phyloP scores from a whole-genome alignment of 2,888 invertebrate genomes.

The Siphonodentalium dalli region DNA sequence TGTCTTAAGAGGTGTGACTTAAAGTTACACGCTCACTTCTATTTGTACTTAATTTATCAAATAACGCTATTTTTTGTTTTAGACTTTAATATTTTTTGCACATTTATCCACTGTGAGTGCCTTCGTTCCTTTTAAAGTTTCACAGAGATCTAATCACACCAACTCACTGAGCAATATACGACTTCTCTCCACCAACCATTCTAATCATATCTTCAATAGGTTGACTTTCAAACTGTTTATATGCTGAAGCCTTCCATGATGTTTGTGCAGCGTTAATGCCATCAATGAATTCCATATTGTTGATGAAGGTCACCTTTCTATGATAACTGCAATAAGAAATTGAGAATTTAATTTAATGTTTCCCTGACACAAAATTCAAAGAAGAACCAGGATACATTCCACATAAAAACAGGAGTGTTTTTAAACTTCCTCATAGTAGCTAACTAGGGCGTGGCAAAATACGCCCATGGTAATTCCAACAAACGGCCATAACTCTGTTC shows the following conservation, averaged over 20 bases:
- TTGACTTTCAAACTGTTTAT: slow-evolving; percentile 61
- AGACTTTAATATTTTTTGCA: background rate
- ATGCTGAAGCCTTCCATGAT: slow-evolving; percentile 65
- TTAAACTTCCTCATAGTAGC: too few relatives aligned
- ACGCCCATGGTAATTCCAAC: too few relatives aligned
- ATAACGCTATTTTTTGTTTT: background rate
- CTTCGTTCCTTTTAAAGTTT: too few relatives aligned
- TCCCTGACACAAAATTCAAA: background rate
- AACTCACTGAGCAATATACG: slow-evolving; percentile 36
- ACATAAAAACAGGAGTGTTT: too few relatives aligned
- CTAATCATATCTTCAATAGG: slow-evolving; percentile 58
- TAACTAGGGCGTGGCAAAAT: too few relatives aligned
- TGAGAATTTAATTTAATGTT: background rate
- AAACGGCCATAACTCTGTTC: too few relatives aligned
- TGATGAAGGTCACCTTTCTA: slow-evolving; percentile 27
- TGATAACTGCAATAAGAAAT: slow-evolving; percentile 7
- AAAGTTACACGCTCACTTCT: too few relatives aligned
- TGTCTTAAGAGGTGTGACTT: too few relatives aligned
- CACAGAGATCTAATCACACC: too few relatives aligned
- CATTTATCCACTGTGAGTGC: too few relatives aligned
- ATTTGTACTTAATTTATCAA: background rate
- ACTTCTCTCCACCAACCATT: slow-evolving; percentile 63
- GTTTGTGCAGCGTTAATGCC: slow-evolving; percentile 63
- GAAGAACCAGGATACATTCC: background rate
- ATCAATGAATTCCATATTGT: slow-evolving; percentile 53